Conservation (phyloP, 2,888 invertebrate species). For the Cryptosula pallasiana region DNA sequence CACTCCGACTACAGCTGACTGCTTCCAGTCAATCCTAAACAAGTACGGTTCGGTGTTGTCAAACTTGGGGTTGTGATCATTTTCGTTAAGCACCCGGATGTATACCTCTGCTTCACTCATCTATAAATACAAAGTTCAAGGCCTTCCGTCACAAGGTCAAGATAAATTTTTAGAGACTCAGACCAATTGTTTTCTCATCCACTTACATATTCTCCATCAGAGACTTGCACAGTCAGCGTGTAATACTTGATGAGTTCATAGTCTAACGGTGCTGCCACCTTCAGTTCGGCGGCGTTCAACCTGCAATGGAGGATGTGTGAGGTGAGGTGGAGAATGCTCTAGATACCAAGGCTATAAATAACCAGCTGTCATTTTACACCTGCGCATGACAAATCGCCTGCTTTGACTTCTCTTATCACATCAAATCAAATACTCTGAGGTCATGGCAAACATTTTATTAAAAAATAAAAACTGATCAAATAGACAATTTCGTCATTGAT, state of each 20-base stretch:
- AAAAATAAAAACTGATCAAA: too few relatives aligned
- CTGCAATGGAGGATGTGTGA: constrained; percentile 1
- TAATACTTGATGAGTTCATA: background rate
- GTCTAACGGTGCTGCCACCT: background rate
- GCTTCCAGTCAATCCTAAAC: background rate
- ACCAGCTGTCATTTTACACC: too few relatives aligned
- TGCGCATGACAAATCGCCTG: too few relatives aligned
- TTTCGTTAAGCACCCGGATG: background rate
- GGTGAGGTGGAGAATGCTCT: too few relatives aligned
- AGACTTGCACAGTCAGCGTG: background rate
- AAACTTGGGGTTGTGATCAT: constrained; percentile 18
- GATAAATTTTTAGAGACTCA: background rate
- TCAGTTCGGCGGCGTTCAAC: background rate
- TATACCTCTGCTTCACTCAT: constrained; percentile 8
- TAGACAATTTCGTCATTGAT: too few relatives aligned
- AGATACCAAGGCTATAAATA: too few relatives aligned
- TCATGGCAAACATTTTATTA: too few relatives aligned
- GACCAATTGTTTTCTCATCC: background rate
- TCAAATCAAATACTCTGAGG: too few relatives aligned
- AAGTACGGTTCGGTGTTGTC: background rate
- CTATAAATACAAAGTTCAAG: background rate
- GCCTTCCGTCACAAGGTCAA: background rate
- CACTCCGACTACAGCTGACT: background rate
- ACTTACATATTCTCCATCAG: constrained; percentile 21
- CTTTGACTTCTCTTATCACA: too few relatives aligned